Evolutionary conservation across 1,140 invertebrate genomes (phyloP).

Genomic region (Drosophila bifasciata): DNA sequence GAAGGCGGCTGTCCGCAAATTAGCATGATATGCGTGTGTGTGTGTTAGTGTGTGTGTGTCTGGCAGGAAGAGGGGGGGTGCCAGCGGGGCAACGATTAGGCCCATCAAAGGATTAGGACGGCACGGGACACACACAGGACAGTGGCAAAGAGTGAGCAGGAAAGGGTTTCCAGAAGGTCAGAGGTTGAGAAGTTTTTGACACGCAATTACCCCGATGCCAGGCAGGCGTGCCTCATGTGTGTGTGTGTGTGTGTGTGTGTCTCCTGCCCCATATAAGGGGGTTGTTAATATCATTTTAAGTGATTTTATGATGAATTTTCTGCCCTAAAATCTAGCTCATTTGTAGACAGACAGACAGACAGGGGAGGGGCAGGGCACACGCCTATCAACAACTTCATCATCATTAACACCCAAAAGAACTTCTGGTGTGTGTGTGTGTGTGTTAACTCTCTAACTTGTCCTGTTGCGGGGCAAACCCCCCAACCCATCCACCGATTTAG

Average conservation of each 20-base stretch:
- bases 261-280: slow-evolving; percentile 7
- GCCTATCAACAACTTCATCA: slow-evolving; percentile 51
- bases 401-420: slow-evolving; percentile 48
- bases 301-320: slow-evolving; percentile 82
- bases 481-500: slow-evolving; percentile 18
- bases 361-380: background rate
- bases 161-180: slow-evolving; percentile 54
- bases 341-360: slow-evolving; percentile 50
- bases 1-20: slow-evolving; percentile 80
- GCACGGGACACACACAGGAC: slow-evolving; percentile 15
- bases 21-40: slow-evolving; percentile 63
- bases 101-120: slow-evolving; percentile 78
- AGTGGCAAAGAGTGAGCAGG: background rate
- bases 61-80: slow-evolving; percentile 2
- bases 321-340: slow-evolving; percentile 77
- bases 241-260: too few species aligned
- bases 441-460: slow-evolving; percentile 48
- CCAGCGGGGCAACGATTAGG: slow-evolving; percentile 63
- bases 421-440: too few species aligned
- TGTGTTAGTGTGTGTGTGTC: slow-evolving; percentile 16
- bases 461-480: background rate
- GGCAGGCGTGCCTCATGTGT: slow-evolving; percentile 3
- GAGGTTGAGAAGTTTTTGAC: slow-evolving; percentile 77
- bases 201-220: slow-evolving; percentile 63
- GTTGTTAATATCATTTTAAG: slow-evolving; percentile 80